Conservation (phyloP, 2,797 vertebrate species). For the Manis crassicaudata region DNA sequence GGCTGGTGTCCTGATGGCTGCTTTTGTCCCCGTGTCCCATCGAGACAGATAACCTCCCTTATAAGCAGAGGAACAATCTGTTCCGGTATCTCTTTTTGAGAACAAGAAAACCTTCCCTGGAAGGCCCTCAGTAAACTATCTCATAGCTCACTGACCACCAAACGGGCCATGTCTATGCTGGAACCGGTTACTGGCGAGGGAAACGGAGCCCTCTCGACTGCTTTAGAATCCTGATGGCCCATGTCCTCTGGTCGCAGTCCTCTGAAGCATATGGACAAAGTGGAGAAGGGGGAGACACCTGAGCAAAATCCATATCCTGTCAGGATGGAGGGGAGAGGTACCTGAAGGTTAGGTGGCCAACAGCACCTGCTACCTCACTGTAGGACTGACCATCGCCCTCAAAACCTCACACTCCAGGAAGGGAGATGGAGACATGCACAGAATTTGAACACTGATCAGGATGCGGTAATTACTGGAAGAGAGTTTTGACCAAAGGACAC, state of each 20-base stretch:
- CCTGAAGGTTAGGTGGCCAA: too few species aligned
- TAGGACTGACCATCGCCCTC: neutral
- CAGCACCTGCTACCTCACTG: neutral
- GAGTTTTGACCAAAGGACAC: neutral
- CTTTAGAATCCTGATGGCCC: neutral
- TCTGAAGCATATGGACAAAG: neutral
- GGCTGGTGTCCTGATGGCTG: neutral
- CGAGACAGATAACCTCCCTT: neutral
- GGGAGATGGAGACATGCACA: neutral
- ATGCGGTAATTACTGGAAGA: neutral
- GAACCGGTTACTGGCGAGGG: neutral
- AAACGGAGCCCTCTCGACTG: fast-evolving
- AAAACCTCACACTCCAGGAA: neutral
- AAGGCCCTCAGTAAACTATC: neutral
- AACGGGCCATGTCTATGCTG: neutral
- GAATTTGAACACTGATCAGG: neutral
- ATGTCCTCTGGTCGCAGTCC: too few species aligned
- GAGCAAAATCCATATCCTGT: neutral
- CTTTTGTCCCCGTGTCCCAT: neutral
- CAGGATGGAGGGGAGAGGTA: neutral
- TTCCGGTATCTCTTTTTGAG: neutral
- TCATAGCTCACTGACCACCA: neutral
- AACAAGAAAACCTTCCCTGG: neutral
- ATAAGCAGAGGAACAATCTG: neutral
- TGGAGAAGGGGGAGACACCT: neutral